Percentiles rank a stretch among this genome's conserved stretches.
These are phyloP conservation scores for Scortum barcoo DNA, from an alignment of 2,113 vertebrate genomes.

Conservation along the genomic window DNA sequence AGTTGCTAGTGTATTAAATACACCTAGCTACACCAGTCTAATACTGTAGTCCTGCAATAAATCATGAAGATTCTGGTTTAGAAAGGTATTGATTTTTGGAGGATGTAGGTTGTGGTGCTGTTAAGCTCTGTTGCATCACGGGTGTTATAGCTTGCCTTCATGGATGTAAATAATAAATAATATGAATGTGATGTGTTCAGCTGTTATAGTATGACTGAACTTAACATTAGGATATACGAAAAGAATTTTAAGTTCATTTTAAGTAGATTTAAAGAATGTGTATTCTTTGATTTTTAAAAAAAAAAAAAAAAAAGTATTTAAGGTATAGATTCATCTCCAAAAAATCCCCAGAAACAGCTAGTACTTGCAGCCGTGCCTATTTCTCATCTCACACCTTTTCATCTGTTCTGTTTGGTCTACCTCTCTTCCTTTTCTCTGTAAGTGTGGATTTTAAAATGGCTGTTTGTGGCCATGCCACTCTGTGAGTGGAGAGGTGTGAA, in stretches of 20 bases:
- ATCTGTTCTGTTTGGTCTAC: background rate
- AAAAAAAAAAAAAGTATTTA: no score
- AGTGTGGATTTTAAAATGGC: slow-evolving; percentile 9
- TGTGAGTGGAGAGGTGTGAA: slow-evolving; percentile 9
- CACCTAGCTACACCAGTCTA: background rate
- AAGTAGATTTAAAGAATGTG: background rate
- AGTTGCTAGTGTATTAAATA: background rate
- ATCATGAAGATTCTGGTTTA: background rate
- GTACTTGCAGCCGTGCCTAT: slow-evolving; percentile 46
- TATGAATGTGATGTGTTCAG: background rate
- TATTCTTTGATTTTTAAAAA: background rate
- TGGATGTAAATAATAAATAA: background rate
- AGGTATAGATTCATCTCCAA: background rate
- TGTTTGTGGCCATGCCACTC: slow-evolving; percentile 22
- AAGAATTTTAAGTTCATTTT: background rate
- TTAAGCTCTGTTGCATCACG: no score
- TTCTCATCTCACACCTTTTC: background rate
- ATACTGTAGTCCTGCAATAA: background rate
- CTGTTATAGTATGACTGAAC: background rate
- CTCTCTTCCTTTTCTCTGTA: background rate
- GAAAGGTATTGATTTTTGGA: no score
- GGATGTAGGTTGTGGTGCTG: no score
- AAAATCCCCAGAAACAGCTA: background rate
- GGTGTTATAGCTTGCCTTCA: background rate
- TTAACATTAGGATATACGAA: background rate